Evolutionary conservation across 2,797 vertebrate genomes (phyloP).

Genomic region (Cephalopachus bancanus): DNA sequence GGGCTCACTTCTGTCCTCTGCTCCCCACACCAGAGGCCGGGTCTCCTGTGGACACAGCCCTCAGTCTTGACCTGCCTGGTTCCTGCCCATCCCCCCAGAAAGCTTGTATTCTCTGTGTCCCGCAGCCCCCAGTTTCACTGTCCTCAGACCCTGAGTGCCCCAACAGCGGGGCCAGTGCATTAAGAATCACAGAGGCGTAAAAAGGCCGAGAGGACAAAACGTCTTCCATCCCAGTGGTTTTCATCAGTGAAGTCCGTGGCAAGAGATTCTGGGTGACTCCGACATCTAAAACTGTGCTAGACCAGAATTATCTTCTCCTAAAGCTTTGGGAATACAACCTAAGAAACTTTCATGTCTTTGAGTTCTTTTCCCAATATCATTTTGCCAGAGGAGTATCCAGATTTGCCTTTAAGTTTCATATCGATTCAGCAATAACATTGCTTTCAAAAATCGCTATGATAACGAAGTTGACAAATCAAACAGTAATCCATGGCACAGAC

Average conservation of each 20-base stretch:
- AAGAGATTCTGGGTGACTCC: background rate
- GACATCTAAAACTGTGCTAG: background rate
- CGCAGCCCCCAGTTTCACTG: background rate
- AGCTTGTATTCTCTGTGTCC: background rate
- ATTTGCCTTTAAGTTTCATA: slow-evolving; percentile 1
- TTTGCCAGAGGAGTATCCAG: background rate
- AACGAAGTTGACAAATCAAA: background rate
- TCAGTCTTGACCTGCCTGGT: too few relatives aligned
- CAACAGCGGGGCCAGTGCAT: background rate
- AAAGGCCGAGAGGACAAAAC: background rate
- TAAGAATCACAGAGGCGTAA: background rate
- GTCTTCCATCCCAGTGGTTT: background rate
- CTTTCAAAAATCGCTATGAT: slow-evolving; percentile 28
- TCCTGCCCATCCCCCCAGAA: background rate
- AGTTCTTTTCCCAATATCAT: background rate
- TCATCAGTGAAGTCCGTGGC: background rate
- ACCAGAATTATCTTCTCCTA: background rate
- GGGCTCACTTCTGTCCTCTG: too few relatives aligned
- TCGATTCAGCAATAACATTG: background rate
- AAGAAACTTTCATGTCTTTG: background rate
- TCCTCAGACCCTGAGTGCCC: accelerated
- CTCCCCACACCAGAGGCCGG: background rate
- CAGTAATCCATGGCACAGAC: background rate
- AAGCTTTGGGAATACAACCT: background rate
- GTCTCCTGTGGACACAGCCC: background rate